These are phyloP conservation scores for Tuta absoluta DNA, from an alignment of 2,888 invertebrate species.

Conservation along the genomic window DNA sequence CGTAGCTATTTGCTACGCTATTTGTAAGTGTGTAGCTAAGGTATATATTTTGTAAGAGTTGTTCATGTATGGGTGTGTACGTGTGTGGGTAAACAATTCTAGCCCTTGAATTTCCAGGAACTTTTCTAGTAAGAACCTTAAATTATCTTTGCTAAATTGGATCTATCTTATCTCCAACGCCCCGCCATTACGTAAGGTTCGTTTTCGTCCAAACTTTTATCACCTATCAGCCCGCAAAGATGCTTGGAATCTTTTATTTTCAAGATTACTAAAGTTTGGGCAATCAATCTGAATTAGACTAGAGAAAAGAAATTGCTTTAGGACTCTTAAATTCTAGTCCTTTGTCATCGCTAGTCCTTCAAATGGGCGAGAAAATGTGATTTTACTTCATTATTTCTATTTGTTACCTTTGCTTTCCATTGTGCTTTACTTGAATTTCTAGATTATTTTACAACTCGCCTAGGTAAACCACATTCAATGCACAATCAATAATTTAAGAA, in stretches of 20 bases:
- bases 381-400: background rate
- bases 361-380: background rate
- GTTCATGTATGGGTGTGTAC: background rate
- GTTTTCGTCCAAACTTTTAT: constrained; percentile 25
- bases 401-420: background rate
- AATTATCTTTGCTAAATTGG: constrained; percentile 11
- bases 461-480: no score
- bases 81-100: background rate
- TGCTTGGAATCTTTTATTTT: constrained; percentile 21
- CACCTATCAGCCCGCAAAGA: constrained; percentile 22
- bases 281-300: constrained; percentile 27
- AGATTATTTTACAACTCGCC: no score
- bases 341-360: background rate
- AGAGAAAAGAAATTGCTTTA: constrained; percentile 18
- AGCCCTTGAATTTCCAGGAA: background rate
- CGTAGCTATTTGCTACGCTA: background rate
- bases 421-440: no score
- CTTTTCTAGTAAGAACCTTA: background rate
- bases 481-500: no score
- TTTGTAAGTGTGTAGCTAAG: background rate
- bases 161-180: constrained; percentile 9
- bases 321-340: constrained; percentile 3
- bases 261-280: constrained; percentile 22
- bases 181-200: constrained; percentile 16
- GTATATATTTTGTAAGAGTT: no score